Percentiles rank a stretch among this genome's conserved stretches.
Conservation (phyloP, 2,113 vertebrate species). For the Paradoxurus hermaphroditus region DNA sequence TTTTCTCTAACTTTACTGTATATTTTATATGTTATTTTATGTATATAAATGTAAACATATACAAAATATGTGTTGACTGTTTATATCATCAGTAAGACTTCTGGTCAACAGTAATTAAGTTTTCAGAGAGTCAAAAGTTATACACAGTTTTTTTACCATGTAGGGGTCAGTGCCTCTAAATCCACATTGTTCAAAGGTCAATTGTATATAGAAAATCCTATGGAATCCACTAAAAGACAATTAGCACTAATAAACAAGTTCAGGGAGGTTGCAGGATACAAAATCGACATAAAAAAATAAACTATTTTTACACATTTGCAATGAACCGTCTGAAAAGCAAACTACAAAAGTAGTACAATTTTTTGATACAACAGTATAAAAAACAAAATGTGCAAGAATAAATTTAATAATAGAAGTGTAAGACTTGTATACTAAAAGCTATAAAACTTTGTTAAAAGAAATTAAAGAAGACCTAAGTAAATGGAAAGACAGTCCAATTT, state of each 20-base stretch:
- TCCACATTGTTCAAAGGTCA: background rate
- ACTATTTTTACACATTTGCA: background rate
- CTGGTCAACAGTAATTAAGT: background rate
- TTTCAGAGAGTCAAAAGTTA: background rate
- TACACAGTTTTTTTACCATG: background rate
- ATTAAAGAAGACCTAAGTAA: background rate
- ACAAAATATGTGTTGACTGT: background rate
- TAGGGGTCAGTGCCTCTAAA: background rate
- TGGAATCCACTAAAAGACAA: background rate
- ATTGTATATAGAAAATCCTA: background rate
- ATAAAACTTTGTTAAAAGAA: background rate
- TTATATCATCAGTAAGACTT: background rate
- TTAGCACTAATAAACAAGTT: background rate
- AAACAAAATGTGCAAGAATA: background rate
- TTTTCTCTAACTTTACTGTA: background rate
- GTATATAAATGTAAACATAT: background rate
- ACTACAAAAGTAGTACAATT: background rate
- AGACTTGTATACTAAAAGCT: background rate
- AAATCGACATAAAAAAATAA: background rate
- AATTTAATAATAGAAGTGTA: background rate
- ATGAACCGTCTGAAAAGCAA: background rate
- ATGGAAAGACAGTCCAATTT: background rate
- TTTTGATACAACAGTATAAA: background rate
- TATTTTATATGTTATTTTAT: background rate
- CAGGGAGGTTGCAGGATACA: background rate